Base-by-base conservation (phyloP, 2,888 invertebrate genomes). In the Chrysolina oricalcia region DNA sequence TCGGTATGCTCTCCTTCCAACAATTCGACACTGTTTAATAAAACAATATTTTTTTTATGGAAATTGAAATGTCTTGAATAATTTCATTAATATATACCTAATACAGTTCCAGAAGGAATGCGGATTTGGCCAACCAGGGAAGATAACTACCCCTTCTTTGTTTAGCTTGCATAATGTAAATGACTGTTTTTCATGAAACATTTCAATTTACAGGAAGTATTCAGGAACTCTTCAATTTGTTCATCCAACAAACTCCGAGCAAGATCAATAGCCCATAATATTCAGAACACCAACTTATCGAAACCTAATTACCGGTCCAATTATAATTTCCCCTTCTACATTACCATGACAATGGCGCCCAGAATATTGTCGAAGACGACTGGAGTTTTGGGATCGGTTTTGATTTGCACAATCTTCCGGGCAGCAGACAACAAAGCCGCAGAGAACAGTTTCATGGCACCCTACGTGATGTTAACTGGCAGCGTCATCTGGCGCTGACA, bases 401-500 rank as follows among this genome's bases (percentile, higher is more conserved):
- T 70, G 71, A 76, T 74, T 74, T 35, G 41, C 23, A 69, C 73
- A 76, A 74, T 76, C 71, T 72, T 70, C 68, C 69, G 68, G 50
- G 17, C 27, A 59, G 66, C 69, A 73, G 40, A 74, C 72, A 74
- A 74, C 74, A 74, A 74, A 70, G 72, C 74, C 72, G 48, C 77
- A 67, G n/a, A 50, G 74, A 68, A 77, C 72, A 69, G 74, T 74
- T 74, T 74, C 70, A 66, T 62, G 65, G 46, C 74, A 76, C 70
- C 70, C 77, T 74, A 72, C 53, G 74, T 74, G 67, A 77, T 70
- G 74, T 70, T 77, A 72, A 74, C 74, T 70, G 70, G 69, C 70
- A 59, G 78, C 83, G 83, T 83, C 84, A 83, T 84, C 84, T 85
- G 85, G 75, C 75, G 77, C 69, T 83, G 85, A 84, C 85, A 84